Base-by-base conservation (phyloP, 2,113 vertebrate genomes). In the Riparia riparia region DNA sequence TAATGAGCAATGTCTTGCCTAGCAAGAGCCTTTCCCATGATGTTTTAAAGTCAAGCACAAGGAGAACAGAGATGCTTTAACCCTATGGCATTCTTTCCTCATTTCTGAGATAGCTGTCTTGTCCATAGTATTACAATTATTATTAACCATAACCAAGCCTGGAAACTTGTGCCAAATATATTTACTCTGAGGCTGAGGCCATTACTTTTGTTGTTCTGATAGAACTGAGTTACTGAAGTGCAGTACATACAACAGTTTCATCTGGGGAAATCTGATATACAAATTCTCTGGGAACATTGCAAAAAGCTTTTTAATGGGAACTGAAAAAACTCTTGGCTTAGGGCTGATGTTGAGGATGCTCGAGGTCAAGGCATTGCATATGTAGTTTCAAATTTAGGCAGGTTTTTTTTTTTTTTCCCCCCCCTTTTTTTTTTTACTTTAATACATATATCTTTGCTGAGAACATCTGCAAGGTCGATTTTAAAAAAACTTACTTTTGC, bases 401-500 rank as follows among this genome's bases (percentile, higher is more conserved):
- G 70, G 37, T 37, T 37, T 37, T 37, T 29, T 26, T 14, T 16
- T 58, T 15, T 63, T 31, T 37, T 44, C 56, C 1, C 37, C 37
- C 37, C 9, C 9, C 10, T 37, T 2, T 9, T 17, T 44, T 41
- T 7, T 63, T 63, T 26, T 26, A 21, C n/a, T 63, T 97, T 64
- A 72, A 87, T 74, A 86, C 77, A 86, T 69, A 83, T 28, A 5
- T 92, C 85, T 91, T 90, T 78, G 64, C 70, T 96, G 74, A 74
- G 39, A 95, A 87, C 28, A 89, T 60, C 70, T 86, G 57, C 89
- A 97, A 97, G 90, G 81, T 94, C 83, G 80, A 92, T 93, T 94
- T 41, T 57, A 81, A 58, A 19, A 32, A 72, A 95, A 50, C 64
- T 94, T 82, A 93, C 10, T n/a, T n/a, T n/a, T n/a, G n/a, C n/a